Evolutionary conservation across 1,140 invertebrate species (phyloP).

Genomic region (Eulimnadia texana): DNA sequence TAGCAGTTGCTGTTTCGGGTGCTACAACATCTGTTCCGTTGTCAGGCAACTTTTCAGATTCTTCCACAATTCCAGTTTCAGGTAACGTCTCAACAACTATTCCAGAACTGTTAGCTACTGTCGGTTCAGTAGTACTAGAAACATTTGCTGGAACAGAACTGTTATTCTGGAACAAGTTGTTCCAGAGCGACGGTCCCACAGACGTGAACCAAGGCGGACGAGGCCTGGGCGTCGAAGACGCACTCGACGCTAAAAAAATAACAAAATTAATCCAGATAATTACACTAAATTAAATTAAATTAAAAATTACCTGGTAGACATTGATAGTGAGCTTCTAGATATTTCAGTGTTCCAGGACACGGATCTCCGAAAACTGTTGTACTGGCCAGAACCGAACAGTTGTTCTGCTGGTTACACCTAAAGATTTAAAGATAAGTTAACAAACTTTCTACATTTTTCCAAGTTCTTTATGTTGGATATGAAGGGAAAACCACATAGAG

Average conservation of each 20-base stretch:
- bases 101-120: no score
- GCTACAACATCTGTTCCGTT: no score
- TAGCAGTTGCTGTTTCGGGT: no score
- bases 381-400: conserved; percentile 32
- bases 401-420: conserved; percentile 20
- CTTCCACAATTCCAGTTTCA: no score
- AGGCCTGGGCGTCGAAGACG: conserved; percentile 64
- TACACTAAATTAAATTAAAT: conserved; percentile 5
- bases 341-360: conserved; percentile 42
- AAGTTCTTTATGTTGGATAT: no score
- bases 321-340: conserved; percentile 43
- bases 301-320: conserved; percentile 36
- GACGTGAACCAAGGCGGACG: conserved; percentile 69
- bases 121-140: conserved; percentile 12
- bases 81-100: no score
- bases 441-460: no score
- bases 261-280: no score
- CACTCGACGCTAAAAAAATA: conserved; percentile 48
- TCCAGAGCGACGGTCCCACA: conserved; percentile 54
- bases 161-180: conserved; percentile 39
- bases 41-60: no score
- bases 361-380: conserved; percentile 38
- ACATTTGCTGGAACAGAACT: conserved; percentile 17
- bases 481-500: no score
- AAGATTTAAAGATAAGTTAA: conserved; percentile 16